Evolutionary conservation across 2,113 vertebrate genomes (phyloP), one percentile per base, ranked within the genome.

Genomic region (Sula dactylatra): DNA sequence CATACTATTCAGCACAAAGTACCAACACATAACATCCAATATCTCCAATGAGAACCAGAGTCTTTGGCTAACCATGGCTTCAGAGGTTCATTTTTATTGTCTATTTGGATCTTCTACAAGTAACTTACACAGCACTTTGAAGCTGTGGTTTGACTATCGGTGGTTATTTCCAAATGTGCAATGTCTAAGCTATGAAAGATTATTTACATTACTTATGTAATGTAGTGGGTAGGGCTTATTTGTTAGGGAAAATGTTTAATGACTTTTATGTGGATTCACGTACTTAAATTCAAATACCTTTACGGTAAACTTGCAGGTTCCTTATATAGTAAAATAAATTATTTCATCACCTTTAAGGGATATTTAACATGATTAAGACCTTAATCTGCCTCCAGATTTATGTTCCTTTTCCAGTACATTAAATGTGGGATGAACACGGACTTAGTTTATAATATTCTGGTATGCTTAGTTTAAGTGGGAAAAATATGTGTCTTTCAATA

Each of bases 11-110:
- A 90, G 26, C 18, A 67, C 12, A 24, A 64, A 50, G 8, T 34
- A 45, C 13, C 91, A 34, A 45, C 8, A 13, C 2, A 2, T 36
- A 44, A 16, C 7, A 42, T 38, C 6, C 0, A 1, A 0, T 18
- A 59, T 38, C 7, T 74, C 13, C 20, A 74, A 3, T 20, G 7
- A 61, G 24, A 85, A 34, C 3, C 9, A 55, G 6, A 54, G 13
- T 52, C 8, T 16, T 64, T 71, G 13, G 9, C 20, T 79, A 82
- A 38, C 10, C 5, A 25, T 11, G 20, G 14, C 34, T 59, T 44
- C 11, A 1, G 22, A 91, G 9, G 7, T 29, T 84, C 9, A 4
- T 82, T 45, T 74, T 59, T 59, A 20, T 69, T 76, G 3, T 74
- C 22, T 10, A 0, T 19, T 38, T 61, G 4, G 5, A 56, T 50